Evolutionary conservation across 2,888 invertebrate genomes (phyloP), one percentile per base, ranked within the genome.

Genomic region (Drosophila colorata): DNA sequence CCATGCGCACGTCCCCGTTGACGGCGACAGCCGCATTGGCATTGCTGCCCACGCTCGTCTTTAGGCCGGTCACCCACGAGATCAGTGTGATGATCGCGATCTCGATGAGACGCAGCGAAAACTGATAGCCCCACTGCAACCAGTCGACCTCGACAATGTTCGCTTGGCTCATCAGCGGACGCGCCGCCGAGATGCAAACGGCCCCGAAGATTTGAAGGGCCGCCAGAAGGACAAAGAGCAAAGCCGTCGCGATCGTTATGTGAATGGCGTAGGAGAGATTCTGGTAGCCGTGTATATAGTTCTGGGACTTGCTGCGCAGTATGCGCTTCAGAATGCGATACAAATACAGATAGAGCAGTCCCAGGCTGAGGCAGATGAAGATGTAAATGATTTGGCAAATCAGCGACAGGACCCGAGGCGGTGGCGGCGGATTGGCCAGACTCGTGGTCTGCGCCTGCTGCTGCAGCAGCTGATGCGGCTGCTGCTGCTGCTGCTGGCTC

Each of bases 111-210:
- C 98, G 94, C 53, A 97, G 94, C 0, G 96, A 96, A 88, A 97
- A 95, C 90, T 98, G 97, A 93, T 97, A 98, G 18, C 96, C 96
- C 97, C 97, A 98, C 93, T 98, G 96, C 4, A 97, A 93, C 98
- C 98, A 98, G 69, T 95, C 95, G 82, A 95, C 95, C 82, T 95
- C 95, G 0, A 83, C 61, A n/a, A 90, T 76, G 71, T 81, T 93
- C 80, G 82, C 78, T 92, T 92, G 72, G 90, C 92, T 53, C 14
- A 88, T 86, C n/a, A 90, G 44, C 0, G 89, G 87, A 3, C 91
- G 88, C 3, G 86, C 80, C 72, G 90, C 92, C 87, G 93, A 93
- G 43, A 95, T 94, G 48, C 94, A 95, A 84, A 95, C 94, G 48
- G 96, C 93, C 2, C 96, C 97, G 90, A 97, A 98, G 23, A 98